Evolutionary conservation across 1,140 invertebrate species (phyloP).

Genomic region (Drosophila arawakana): DNA sequence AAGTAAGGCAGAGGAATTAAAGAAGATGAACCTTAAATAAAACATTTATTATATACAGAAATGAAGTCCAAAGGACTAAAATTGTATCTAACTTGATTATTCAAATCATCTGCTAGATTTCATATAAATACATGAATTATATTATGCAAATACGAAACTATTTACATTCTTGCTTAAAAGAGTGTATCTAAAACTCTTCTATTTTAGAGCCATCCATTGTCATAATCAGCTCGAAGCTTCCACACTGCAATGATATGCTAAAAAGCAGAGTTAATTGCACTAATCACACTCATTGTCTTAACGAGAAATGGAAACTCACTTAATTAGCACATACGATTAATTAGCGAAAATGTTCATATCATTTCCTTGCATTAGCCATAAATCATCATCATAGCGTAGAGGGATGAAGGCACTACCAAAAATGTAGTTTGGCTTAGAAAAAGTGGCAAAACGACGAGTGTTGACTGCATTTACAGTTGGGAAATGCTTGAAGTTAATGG

Average conservation of each 20-base stretch:
- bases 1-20: no score
- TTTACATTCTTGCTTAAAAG: no score
- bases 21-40: no score
- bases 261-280: conserved; percentile 1
- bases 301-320: background rate
- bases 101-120: no score
- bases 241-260: background rate
- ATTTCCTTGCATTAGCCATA: background rate
- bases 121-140: no score
- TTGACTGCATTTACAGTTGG: conserved; percentile 21
- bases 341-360: no score
- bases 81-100: no score
- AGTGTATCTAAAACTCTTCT: no score
- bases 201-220: no score
- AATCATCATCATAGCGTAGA: conserved; percentile 2
- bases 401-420: background rate
- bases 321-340: conserved; percentile 1
- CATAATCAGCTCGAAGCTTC: background rate
- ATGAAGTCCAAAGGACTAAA: no score
- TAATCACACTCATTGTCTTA: conserved; percentile 10
- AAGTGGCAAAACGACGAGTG: conserved; percentile 10
- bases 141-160: no score
- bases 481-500: conserved; percentile 9
- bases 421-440: conserved; percentile 4
- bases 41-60: no score